Evolutionary conservation across 1,140 invertebrate species (phyloP), one percentile per base, ranked within the genome.

Genomic region (Drosophila ambigua): DNA sequence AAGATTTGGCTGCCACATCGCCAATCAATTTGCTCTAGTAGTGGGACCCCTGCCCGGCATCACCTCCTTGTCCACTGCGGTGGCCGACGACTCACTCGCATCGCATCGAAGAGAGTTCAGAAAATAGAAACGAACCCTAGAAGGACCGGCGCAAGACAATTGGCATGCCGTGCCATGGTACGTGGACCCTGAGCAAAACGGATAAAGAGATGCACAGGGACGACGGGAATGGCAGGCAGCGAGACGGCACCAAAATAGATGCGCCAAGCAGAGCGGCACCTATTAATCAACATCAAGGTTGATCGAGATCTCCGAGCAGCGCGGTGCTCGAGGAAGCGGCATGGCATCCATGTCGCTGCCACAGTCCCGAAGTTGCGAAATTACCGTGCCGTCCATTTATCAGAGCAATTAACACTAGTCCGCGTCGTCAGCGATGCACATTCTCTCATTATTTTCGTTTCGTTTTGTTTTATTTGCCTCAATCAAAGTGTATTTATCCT

Each of bases 61-160:
- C 58, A 11, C 20, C 11, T 44, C 50, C n/a, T 44, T 39, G 51
- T 45, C 28, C 63, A 64, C 53, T 62, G 64, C 79, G 43, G 52
- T 58, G 13, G 55, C 26, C 39, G 61, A 64, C 61, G 48, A 48
- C 50, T 66, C 66, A 67, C 60, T 72, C 66, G 51, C 26, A 44
- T 66, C 65, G 63, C 67, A 43, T 66, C 64, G 63, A 64, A 62
- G 79, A 69, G 59, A 71, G 63, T 79, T 88, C 79, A 73, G 96
- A 94, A 93, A 97, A 96, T 91, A 91, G 90, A 84, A 91, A 91
- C 90, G 85, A 90, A 91, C 90, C 90, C 80, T 91, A 91, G 90
- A 91, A 91, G 90, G 90, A 91, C 77, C 77, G 90, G 57, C 76
- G 57, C 78, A 66, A 76, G 64, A 88, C 83, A 87, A 87, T 88